These are phyloP conservation scores for Rhopilema esculentum DNA, from an alignment of 30 jellyfish, hydroid and myxozoan species.

Conservation along the genomic window DNA sequence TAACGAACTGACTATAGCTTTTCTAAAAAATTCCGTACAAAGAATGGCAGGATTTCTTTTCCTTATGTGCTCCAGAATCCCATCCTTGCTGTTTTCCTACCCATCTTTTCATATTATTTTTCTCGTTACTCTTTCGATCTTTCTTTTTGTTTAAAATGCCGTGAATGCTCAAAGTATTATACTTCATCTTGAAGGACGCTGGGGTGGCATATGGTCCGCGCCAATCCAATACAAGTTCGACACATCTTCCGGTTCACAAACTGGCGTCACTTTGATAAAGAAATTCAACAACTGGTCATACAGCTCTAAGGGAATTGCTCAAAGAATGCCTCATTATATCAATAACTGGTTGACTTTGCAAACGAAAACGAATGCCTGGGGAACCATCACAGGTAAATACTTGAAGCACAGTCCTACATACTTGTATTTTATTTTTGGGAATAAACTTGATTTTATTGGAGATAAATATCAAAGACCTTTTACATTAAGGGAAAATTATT, in stretches of 20 bases:
- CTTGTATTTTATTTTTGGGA: background rate
- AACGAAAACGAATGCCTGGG: constrained; percentile 41
- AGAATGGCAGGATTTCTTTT: no score
- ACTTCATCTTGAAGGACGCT: constrained; percentile 88
- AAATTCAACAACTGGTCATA: constrained; percentile 80
- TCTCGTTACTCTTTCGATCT: no score
- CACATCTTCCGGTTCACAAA: constrained; percentile 60
- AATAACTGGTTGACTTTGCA: constrained; percentile 68
- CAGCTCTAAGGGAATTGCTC: constrained; percentile 30
- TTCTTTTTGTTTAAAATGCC: no score
- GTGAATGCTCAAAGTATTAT: no score
- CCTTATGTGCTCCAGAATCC: no score
- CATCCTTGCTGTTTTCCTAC: no score
- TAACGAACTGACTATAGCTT: no score
- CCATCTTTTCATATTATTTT: no score
- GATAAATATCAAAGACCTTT: background rate
- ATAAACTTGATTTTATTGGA: background rate
- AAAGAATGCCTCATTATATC: constrained; percentile 74
- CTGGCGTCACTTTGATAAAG: constrained; percentile 68
- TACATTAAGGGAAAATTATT: background rate
- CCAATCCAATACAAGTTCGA: constrained; percentile 67
- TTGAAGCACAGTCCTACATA: background rate
- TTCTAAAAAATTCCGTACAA: no score
- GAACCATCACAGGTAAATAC: constrained; percentile 82
- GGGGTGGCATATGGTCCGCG: constrained; percentile 98